Conservation (phyloP, 2,797 vertebrate species). For the Delichon dasypus region DNA sequence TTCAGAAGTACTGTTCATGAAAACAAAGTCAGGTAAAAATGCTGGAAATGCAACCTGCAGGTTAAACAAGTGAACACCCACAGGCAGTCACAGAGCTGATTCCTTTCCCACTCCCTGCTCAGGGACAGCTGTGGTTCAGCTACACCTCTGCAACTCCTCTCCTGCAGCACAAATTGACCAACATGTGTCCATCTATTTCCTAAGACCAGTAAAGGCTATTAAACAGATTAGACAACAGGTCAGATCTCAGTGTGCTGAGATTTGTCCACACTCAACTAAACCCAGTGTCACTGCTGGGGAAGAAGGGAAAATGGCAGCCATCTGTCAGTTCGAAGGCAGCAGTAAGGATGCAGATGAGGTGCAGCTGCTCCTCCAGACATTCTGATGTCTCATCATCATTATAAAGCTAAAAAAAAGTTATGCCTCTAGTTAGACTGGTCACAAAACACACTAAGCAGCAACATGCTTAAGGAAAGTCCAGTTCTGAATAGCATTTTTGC, state of each 20-base stretch:
- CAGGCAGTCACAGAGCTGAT: neutral
- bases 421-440: neutral
- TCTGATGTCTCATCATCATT: neutral
- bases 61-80: neutral
- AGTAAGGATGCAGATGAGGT: neutral
- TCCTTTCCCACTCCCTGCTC: neutral
- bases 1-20: neutral
- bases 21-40: neutral
- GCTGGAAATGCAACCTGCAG: neutral
- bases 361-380: neutral
- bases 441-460: neutral
- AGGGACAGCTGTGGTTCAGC: neutral
- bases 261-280: neutral
- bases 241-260: neutral
- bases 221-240: neutral
- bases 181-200: neutral
- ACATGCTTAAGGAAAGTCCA: neutral
- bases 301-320: neutral
- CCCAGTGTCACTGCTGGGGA: neutral
- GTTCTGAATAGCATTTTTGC: neutral
- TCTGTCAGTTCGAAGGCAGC: neutral
- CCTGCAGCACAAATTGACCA: neutral
- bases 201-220: neutral
- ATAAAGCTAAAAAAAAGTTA: neutral
- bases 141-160: neutral